These are phyloP conservation scores for Lutjanus erythropterus DNA, from an alignment of 2,113 vertebrate species.

Conservation along the genomic window DNA sequence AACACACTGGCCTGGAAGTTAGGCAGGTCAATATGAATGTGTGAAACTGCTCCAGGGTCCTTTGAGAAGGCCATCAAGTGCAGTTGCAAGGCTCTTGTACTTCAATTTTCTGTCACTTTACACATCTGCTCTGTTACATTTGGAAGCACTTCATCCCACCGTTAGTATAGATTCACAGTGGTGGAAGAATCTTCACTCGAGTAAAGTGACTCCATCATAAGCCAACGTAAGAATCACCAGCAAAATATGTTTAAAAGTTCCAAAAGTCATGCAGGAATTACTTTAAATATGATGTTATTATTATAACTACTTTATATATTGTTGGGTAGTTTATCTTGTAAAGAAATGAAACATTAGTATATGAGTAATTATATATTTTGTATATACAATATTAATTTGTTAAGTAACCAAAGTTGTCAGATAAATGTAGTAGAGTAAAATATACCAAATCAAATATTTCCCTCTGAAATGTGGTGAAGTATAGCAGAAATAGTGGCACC, in stretches of 20 bases:
- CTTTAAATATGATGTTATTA: no score
- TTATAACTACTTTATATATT: background rate
- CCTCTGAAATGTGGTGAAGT: background rate
- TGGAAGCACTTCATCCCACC: background rate
- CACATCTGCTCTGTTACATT: background rate
- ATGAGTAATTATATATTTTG: background rate
- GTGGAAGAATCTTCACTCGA: background rate
- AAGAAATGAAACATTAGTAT: background rate
- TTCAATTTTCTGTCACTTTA: background rate
- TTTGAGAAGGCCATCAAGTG: background rate
- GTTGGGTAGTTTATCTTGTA: background rate
- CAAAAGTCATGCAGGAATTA: no score
- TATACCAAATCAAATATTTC: background rate
- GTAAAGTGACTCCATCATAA: background rate
- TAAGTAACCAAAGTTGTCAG: no score
- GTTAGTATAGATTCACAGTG: background rate
- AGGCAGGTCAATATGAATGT: background rate
- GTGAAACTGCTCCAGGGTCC: background rate
- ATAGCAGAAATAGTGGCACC: no score
- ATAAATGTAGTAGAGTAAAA: background rate
- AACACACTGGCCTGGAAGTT: slow-evolving; percentile 2
- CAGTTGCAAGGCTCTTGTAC: background rate
- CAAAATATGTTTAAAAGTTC: background rate
- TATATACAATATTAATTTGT: background rate
- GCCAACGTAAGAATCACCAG: no score